Base-by-base conservation (phyloP, 2,113 vertebrate species). In the Channa argus region DNA sequence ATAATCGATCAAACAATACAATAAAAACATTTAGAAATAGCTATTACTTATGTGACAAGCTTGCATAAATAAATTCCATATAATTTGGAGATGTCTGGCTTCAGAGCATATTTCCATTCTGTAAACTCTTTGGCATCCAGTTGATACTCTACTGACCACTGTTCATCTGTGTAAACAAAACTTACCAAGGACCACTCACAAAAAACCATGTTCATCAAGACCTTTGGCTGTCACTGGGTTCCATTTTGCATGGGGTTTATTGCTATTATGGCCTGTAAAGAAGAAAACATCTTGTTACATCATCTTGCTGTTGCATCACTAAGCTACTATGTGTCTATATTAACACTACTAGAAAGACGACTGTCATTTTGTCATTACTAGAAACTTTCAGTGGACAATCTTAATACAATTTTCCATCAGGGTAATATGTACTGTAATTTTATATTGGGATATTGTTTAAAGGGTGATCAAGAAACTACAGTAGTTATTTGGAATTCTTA, bases 191-290 rank as follows among this genome's bases (percentile, higher is more conserved):
- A 65, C 68, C 67, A 73, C 78, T 95, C 89, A 95, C 89, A 95
- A 90, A 91, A 92, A 95, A 52, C 94, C 94, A 68, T 88, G 91
- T 54, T 94, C 92, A 79, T 95, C 93, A 75, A 95, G 87, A 75
- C 93, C 93, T 89, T 93, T 94, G 67, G 93, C 86, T 82, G 91
- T 85, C 63, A 95, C 94, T 68, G 90, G 92, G 88, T 95, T 94
- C 94, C 94, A 95, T 91, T 94, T 95, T 81, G 92, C 93, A 53
- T 91, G 92, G 68, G 93, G 88, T 87, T 94, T 95, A 94, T 91
- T 93, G 91, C 88, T 93, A 86, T 89, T 91, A 91, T 93, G 92
- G 88, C 93, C 94, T 95, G 85, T 63, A 79, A 67, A 77, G 63
- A 78, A 69, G 58, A 68, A 66, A 78, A 15, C 24, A 58, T 52